Base-by-base conservation (phyloP, 1,140 invertebrate species). In the Halesus radiatus region DNA sequence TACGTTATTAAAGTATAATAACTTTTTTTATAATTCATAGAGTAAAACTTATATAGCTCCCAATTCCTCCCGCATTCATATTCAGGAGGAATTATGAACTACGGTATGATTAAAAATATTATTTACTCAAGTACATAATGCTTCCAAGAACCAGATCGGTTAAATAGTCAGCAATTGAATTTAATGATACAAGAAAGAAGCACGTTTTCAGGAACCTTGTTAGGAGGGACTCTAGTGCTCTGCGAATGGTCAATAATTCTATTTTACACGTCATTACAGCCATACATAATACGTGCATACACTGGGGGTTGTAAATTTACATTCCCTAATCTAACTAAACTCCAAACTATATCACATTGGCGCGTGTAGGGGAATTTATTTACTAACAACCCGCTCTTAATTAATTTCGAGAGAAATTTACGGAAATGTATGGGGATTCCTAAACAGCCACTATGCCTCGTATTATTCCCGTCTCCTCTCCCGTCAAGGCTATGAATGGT, bases 361-460 rank as follows among this genome's bases (percentile, higher is more conserved):
- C 23, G 56, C 23, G 23, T 6, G 56, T 3, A 20, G 0, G 56
- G 23, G 56, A 60, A 60, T 23, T 60, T 60, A 60, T 60, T 60
- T 60, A 60, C 56, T 20, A 22, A 60, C 56, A 60, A 60, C 18
- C 56, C 56, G 37, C 56, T 18, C 56, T 60, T 60, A 60, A 60
- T 60, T 60, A 60, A 60, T 60, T 60, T 60, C 5, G 23, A 20
- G 56, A 6, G 54, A 58, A 58, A 58, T 58, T 58, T 58, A 58
- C 54, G 20, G 20, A 60, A 60, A 22, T 23, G 56, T 60, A 60
- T 60, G 56, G 56, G 56, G 23, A 60, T 60, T 60, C 56, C 56
- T 3, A 60, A 60, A 60, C 56, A 60, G 56, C 56, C 56, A 60
- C 23, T 60, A 60, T 3, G 10, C 1, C 37, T 13, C 56, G 56